Percentiles rank a stretch among this genome's conserved stretches.
phyloP scores from a whole-genome alignment of 2,888 invertebrate genomes.

The Sycophila texana region DNA sequence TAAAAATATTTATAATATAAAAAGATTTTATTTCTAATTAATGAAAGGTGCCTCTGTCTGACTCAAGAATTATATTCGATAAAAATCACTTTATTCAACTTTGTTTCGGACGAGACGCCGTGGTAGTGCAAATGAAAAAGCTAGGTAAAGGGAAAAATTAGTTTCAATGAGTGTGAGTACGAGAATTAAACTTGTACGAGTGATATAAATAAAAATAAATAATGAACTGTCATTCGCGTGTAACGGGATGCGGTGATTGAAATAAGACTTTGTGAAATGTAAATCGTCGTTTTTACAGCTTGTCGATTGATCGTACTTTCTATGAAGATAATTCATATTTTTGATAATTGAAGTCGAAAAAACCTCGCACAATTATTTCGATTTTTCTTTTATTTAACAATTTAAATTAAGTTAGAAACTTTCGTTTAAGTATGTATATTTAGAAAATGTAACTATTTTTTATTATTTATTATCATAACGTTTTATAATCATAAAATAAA shows the following conservation, averaged over 20 bases:
- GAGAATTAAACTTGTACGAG: slow-evolving; percentile 23
- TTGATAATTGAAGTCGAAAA: slow-evolving; percentile 40
- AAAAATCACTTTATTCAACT: slow-evolving; percentile 25
- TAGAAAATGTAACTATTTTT: not conserved
- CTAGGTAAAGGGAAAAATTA: slow-evolving; percentile 44
- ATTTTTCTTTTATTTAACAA: slow-evolving; percentile 25
- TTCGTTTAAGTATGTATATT: slow-evolving; percentile 24
- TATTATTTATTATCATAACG: slow-evolving; percentile 19
- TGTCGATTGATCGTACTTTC: slow-evolving; percentile 47
- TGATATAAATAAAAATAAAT: slow-evolving; percentile 39
- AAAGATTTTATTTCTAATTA: slow-evolving; percentile 40
- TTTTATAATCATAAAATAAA: slow-evolving; percentile 21
- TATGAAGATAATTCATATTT: slow-evolving; percentile 40
- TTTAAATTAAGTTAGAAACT: slow-evolving; percentile 28
- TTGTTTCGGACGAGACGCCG: slow-evolving; percentile 35
- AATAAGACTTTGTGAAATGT: slow-evolving; percentile 41
- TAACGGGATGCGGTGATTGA: slow-evolving; percentile 37
- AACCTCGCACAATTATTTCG: slow-evolving; percentile 37
- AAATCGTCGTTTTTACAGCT: slow-evolving; percentile 35
- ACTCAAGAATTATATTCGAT: slow-evolving; percentile 14
- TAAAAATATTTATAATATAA: slow-evolving; percentile 13
- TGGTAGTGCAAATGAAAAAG: slow-evolving; percentile 21
- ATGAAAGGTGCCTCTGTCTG: slow-evolving; percentile 2
- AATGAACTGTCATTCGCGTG: slow-evolving; percentile 44
- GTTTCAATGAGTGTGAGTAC: slow-evolving; percentile 31